Evolutionary conservation across 1,140 invertebrate genomes (phyloP).

Genomic region (roundworm (Caenorhabditis elegans)): WBcel235 BX284603.4:6014001-6014500

Average conservation of each 20-base stretch:
- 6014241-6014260: not conserved
- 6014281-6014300: not conserved
- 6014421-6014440: not conserved
- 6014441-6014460: not conserved
- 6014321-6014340: constrained; percentile 20
- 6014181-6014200: constrained; percentile 5
- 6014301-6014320: not conserved
- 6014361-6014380: not conserved
- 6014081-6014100: not conserved
- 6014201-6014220: constrained; percentile 28
- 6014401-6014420: not conserved
- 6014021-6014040: not conserved
- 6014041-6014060: not conserved
- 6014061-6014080: not conserved
- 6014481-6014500: constrained; percentile 71
- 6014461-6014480: not conserved
- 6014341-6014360: not conserved
- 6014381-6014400: not conserved
- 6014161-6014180: not conserved
- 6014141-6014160: not conserved
- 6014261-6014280: not conserved
- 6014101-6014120: constrained; percentile 31
- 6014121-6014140: constrained; percentile 18
- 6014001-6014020: not conserved
- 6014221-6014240: not conserved